Evolutionary conservation across 2,797 vertebrate genomes (phyloP), one percentile per base, ranked within the genome.

Genomic region (Nannoperca obscura): DNA sequence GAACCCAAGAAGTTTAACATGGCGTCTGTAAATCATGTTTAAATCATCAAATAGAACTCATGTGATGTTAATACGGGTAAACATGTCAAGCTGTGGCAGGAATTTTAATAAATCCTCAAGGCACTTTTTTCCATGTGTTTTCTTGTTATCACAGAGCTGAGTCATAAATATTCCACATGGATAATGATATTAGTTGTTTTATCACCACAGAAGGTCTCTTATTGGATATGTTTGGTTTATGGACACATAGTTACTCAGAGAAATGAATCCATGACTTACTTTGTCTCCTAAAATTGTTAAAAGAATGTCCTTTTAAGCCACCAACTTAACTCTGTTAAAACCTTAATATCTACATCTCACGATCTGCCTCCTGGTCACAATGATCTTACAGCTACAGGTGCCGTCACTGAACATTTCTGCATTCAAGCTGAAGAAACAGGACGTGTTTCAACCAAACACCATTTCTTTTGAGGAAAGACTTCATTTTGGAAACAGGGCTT

Each of bases 1-100:
- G 40, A 81, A 54, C 44, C 34, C 38, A 2, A 13, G 19, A 59
- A 73, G 32, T 67, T 66, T 44, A 53, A 54, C 34, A 15, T 1
- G 24, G 3, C 27, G 20, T 58, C 40, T 49, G 36, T 59, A 20
- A 55, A 44, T 10, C n/a, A 10, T 54, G 36, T 75, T 59, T 6
- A 46, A 54, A 42, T 55, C 46, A 47, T 61, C 14, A 49, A 38
- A 46, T 13, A 22, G 3, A 10, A 52, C 22, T 10, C 1, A 19
- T 22, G 11, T 63, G 54, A 40, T 40, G 34, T 57, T 52, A 27
- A 73, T 54, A 38, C 7, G n/a, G 7, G 13, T 53, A 38, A 67
- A 38, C 57, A 52, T 10, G 30, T 55, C 19, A 5, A 2, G 22
- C 63, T 62, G 55, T 24, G 32, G 19, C 12, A 32, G 27, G 19